phyloP scores from a whole-genome alignment of 1,140 invertebrate species.

The Holotrichia oblita region DNA sequence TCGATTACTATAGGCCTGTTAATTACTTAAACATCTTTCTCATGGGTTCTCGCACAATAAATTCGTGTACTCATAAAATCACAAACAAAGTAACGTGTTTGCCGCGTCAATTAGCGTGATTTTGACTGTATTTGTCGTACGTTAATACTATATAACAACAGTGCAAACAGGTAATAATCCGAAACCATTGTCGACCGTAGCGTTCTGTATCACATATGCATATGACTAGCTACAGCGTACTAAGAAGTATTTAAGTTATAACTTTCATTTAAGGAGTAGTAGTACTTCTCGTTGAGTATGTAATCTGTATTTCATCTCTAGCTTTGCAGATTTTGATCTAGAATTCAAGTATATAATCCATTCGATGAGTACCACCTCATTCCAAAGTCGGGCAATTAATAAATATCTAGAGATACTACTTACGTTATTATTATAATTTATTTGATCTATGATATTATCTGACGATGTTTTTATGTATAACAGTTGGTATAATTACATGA shows the following conservation, averaged over 20 bases:
- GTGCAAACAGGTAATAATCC: constrained; percentile 31
- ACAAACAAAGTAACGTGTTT: constrained; percentile 36
- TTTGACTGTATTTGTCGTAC: constrained; percentile 31
- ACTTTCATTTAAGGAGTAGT: too few species aligned
- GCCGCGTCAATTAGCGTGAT: constrained; percentile 21
- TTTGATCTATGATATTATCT: too few species aligned
- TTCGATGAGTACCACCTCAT: too few species aligned
- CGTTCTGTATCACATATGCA: neutral
- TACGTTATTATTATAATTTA: too few species aligned
- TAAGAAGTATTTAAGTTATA: too few species aligned
- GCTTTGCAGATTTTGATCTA: neutral
- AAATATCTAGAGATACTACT: too few species aligned
- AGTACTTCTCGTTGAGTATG: neutral
- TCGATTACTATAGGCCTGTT: constrained; percentile 32
- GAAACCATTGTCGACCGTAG: neutral
- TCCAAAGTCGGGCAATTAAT: too few species aligned
- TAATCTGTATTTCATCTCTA: neutral
- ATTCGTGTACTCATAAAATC: constrained; percentile 26
- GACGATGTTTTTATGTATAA: too few species aligned
- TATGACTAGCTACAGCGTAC: neutral
- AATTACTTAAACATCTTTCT: constrained; percentile 36
- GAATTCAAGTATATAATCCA: too few species aligned
- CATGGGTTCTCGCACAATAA: constrained; percentile 29
- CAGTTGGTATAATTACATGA: too few species aligned
- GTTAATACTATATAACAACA: constrained; percentile 34